Evolutionary conservation across 2,888 invertebrate species (phyloP), one percentile per base, ranked within the genome.

Genomic region (Thecocarcelia acutangulata): DNA sequence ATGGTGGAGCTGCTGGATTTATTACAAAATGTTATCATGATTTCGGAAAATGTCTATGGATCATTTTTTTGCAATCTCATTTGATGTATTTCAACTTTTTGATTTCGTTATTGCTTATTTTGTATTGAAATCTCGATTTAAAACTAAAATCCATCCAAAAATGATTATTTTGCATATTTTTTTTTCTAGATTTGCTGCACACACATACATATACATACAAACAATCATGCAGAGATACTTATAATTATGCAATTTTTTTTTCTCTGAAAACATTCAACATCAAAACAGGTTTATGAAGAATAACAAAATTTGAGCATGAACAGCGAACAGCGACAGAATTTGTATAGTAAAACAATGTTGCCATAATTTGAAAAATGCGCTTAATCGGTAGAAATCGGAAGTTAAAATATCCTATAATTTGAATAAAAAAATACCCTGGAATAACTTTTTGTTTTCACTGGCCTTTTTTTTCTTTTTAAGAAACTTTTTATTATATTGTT

Each of bases 191-290:
- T 58, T 58, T 58, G 42, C 44, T 4, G n/a, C 40, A 42, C 19
- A 59, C 13, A 59, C 21, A 17, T 37, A 9, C 37, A 56, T n/a
- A n/a, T n/a, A 3, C 28, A 21, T 48, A 40, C 19, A 12, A 19
- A 19, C 37, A 12, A n/a, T 13, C 4, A 59, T 3, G 40, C 21
- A 21, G 19, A 28, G 6, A 28, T 28, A 42, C 40, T 44, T 28
- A 61, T 61, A 61, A 61, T 61, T 61, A 61, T 61, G 61, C 46
- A 61, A 44, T 28, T 46, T 12, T 11, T 17, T 61, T 15, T 48
- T 44, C n/a, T n/a, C 4, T 42, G n/a, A 1, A 61, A 63, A 48
- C 46, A 63, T 33, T 33, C 46, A 46, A 46, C 17, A 1, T 46
- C 17, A 28, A 63, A 46, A 11, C 21, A 12, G 56, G 11, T 33